phyloP scores from a whole-genome alignment of 1,140 invertebrate species.

The Asobara japonica region DNA sequence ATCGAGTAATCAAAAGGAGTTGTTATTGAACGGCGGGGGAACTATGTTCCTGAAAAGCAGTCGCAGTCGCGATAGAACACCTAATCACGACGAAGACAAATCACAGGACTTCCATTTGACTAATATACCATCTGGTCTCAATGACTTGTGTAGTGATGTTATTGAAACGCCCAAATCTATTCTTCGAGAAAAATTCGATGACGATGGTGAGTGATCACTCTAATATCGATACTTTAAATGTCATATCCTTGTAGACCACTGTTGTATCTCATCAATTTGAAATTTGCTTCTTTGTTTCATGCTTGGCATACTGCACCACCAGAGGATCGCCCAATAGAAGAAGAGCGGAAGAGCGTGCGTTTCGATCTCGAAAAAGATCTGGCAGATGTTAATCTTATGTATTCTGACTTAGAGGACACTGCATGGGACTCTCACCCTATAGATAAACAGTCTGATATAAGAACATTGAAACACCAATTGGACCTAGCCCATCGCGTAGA shows the following conservation, averaged over 20 bases:
- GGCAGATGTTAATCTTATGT: conserved; percentile 55
- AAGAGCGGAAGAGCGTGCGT: conserved; percentile 78
- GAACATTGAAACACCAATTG: not conserved
- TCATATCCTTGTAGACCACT: not conserved
- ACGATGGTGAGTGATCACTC: conserved; percentile 63
- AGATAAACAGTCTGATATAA: conserved; percentile 49
- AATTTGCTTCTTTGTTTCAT: not conserved
- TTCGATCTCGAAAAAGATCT: conserved; percentile 69
- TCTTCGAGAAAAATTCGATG: conserved; percentile 73
- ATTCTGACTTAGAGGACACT: conserved; percentile 69
- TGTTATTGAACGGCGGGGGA: conserved; percentile 69
- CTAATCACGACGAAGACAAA: conserved; percentile 51
- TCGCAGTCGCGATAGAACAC: conserved; percentile 65
- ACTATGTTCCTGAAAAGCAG: conserved; percentile 78
- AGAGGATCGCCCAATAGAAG: conserved; percentile 68
- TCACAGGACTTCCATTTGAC: conserved; percentile 49
- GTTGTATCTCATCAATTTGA: too few species aligned
- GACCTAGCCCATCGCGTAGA: not conserved
- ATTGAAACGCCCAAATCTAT: conserved; percentile 74
- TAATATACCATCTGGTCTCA: conserved; percentile 5
- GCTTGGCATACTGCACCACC: not conserved
- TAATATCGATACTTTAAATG: too few species aligned
- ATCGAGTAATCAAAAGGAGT: conserved; percentile 54
- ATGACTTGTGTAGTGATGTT: conserved; percentile 42
- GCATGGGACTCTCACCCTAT: conserved; percentile 60